Base-by-base conservation (phyloP, 2,888 invertebrate species). In the Conomelus anceps region DNA sequence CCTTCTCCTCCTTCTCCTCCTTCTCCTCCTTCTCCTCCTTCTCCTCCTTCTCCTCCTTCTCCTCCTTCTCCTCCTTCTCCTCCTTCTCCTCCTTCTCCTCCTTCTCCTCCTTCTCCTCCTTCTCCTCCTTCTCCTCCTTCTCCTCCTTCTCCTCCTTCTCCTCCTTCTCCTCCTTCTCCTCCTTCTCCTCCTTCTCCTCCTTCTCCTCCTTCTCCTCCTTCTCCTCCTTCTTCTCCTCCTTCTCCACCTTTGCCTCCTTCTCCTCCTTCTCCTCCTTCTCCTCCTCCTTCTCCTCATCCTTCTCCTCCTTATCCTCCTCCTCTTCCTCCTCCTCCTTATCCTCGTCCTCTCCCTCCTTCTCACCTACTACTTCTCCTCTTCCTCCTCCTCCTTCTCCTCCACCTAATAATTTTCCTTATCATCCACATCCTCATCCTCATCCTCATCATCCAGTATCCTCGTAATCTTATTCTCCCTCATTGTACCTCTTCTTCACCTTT, bases 41-140 rank as follows among this genome's bases (percentile, higher is more conserved):
- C 89, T 86, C 89, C 22, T 88, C 89, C 90, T 11, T 89, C 86
- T 89, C 86, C 34, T 23, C 41, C 87, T 90, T 86, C 87, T 89
- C 41, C 90, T 87, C 34, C 88, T 90, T 90, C 88, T 84, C 87
- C 86, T 88, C 85, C 89, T 41, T 85, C 88, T 22, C 29, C 9
- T n/a, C 9, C 84, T 87, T 87, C 29, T n/a, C 24, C 85, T 23
- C 20, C 41, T 17, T 23, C 63, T 84, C 23, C 85, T 24, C 41
- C 87, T 23, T 63, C 29, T 88, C 17, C 84, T 24, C 23, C 41
- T 26, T 84, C 4, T 26, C 11, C 26, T 26, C 26, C 4, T 11
- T 4, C 26, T 26, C 4, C 6, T 26, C 6, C 26, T 26, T 26
- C 26, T 26, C 26, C 26, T 26, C 11, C 11, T 26, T 26, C 26